phyloP scores from a whole-genome alignment of 2,113 vertebrate genomes.

The Pollachius pollachius region DNA sequence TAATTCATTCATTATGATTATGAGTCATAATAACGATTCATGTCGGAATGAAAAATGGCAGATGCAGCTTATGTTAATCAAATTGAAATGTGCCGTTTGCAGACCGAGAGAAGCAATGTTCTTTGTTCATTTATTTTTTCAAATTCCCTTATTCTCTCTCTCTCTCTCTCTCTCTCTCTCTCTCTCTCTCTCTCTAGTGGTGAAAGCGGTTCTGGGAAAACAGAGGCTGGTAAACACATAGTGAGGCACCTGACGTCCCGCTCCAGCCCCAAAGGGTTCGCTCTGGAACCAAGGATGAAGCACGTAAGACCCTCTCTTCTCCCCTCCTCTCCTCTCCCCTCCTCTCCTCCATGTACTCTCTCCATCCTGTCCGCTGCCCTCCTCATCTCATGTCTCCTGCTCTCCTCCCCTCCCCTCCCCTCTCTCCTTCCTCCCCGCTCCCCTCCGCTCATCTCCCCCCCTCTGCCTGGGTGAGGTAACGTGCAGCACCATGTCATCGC shows the following conservation, averaged over 20 bases:
- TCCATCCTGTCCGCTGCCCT: neutral
- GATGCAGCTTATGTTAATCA: neutral
- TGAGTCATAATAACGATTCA: too few relatives aligned
- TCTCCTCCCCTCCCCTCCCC: neutral
- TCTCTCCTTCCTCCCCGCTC: neutral
- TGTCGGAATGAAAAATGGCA: too few relatives aligned
- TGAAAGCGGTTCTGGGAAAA: conserved; percentile 94
- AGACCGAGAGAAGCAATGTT: neutral
- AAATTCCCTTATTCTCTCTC: neutral
- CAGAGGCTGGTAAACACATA: conserved; percentile 88
- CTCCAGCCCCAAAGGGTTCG: conserved; percentile 71
- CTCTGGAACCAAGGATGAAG: conserved; percentile 82
- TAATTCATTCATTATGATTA: too few relatives aligned
- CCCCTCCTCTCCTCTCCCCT: neutral
- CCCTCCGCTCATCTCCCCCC: conserved; percentile 1
- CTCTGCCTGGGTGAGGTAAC: neutral
- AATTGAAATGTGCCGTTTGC: neutral
- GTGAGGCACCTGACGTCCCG: conserved; percentile 84
- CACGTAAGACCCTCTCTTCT: conserved; percentile 76
- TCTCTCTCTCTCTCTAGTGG: conserved; percentile 72
- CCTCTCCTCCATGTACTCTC: neutral
- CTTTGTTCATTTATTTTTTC: neutral
- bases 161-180: neutral
- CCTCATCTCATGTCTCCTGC: too few relatives aligned
- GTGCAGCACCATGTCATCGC: neutral